phyloP scores from a whole-genome alignment of 2,888 invertebrate species.

The Empis stercorea region DNA sequence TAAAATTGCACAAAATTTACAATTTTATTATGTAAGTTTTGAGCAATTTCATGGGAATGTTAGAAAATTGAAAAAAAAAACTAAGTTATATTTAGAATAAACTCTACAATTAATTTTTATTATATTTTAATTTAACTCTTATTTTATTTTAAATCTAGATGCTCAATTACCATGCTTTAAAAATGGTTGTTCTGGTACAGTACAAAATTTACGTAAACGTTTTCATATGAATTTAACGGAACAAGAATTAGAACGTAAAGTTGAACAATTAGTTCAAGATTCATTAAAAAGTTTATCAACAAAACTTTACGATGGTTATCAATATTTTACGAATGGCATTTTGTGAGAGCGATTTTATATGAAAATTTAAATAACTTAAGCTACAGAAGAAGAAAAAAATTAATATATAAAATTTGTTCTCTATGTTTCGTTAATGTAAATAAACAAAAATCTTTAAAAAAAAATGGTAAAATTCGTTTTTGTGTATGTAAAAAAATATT shows the following conservation, averaged over 20 bases:
- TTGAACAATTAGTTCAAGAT: constrained; percentile 87
- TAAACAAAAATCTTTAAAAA: too few species aligned
- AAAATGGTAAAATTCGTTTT: too few species aligned
- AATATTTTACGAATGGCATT: constrained; percentile 97
- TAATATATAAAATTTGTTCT: too few species aligned
- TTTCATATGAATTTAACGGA: constrained; percentile 92
- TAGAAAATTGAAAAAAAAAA: too few species aligned
- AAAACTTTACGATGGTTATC: constrained; percentile 96
- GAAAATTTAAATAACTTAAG: constrained; percentile 31
- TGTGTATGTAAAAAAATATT: too few species aligned
- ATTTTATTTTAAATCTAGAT: constrained; percentile 41
- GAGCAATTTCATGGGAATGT: too few species aligned
- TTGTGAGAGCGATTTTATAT: constrained; percentile 39
- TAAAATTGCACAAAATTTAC: too few species aligned
- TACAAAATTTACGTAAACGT: constrained; percentile 81
- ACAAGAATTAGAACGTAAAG: constrained; percentile 81
- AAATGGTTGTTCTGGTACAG: constrained; percentile 73
- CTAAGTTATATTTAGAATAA: too few species aligned
- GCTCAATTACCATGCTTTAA: constrained; percentile 94
- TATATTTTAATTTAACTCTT: too few species aligned
- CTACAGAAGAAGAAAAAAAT: neutral
- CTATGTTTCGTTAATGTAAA: too few species aligned
- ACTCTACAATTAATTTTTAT: too few species aligned
- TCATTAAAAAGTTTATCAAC: constrained; percentile 94
- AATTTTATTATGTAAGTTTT: too few species aligned